Base-by-base conservation (phyloP, 2,113 vertebrate species). In the Sorex araneus region DNA sequence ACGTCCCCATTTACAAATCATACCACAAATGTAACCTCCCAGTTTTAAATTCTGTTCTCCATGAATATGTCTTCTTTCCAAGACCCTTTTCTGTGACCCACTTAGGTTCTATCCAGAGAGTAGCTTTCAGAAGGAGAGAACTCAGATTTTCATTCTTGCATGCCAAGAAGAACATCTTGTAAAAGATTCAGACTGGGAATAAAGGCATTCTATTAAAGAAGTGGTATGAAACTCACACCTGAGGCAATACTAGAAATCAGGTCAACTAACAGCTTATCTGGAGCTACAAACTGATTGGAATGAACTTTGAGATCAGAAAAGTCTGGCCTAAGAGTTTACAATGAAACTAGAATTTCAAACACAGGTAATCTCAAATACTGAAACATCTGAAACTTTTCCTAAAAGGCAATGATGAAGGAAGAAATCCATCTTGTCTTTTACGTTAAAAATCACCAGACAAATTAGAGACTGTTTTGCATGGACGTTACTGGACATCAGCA, bases 361-460 rank as follows among this genome's bases (percentile, higher is more conserved):
- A 98, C 96, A 88, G 86, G 54, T 97, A 96, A 96, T 96, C 93
- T 96, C 95, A 98, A 98, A 98, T 97, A 98, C 96, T 91, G 93
- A 95, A 94, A 93, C 89, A 94, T 95, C 64, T 94, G 95, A 93
- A 95, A 97, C 97, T 92, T 94, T 97, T 92, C 89, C 94, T 96
- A 95, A 97, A 97, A 92, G 95, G 95, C 96, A 96, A 91, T 70
- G 79, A 77, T 75, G 82, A 97, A 95, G 94, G 96, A 97, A 95
- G 93, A 96, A 97, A 95, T 25, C 69, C 91, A 93, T 93, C 93
- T 93, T 97, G 90, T 91, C 91, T 96, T 84, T 64, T 91, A 96
- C 96, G 87, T 97, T 95, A 95, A 97, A 97, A 97, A 95, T 96
- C 97, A 97, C 96, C 96, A 95, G 85, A 85, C 89, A 96, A 95